Conservation (phyloP, 2,888 invertebrate genomes). For the Dicranocentrus wangi region DNA sequence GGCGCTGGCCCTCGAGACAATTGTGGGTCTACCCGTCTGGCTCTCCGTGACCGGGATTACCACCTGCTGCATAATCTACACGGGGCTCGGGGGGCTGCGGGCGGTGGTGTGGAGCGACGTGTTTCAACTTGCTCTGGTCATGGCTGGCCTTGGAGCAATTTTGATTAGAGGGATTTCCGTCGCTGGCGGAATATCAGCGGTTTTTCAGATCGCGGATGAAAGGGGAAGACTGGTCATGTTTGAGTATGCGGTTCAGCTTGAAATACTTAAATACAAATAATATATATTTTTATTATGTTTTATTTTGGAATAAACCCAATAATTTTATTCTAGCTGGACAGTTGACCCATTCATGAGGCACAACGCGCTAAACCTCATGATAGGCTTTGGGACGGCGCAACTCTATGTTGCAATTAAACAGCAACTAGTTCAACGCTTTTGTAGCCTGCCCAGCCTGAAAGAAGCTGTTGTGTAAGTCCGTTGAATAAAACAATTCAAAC, state of each 20-base stretch:
- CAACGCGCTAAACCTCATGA: conserved; percentile 69
- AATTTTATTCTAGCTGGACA: conserved; percentile 57
- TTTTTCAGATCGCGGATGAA: conserved; percentile 63
- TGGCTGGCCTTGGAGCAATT: conserved; percentile 75
- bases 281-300: not conserved
- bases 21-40: conserved; percentile 72
- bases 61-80: conserved; percentile 71
- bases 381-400: conserved; percentile 68
- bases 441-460: conserved; percentile 60
- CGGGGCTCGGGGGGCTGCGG: conserved; percentile 80
- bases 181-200: conserved; percentile 65
- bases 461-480: conserved; percentile 45
- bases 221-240: conserved; percentile 60
- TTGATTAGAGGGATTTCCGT: conserved; percentile 65
- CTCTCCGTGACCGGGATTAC: conserved; percentile 70
- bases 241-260: conserved; percentile 30
- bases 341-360: conserved; percentile 72
- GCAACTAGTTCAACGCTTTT: conserved; percentile 71
- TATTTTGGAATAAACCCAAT: too few relatives aligned
- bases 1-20: conserved; percentile 73
- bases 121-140: conserved; percentile 84
- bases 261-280: not conserved
- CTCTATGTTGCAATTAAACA: conserved; percentile 66
- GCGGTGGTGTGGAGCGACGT: conserved; percentile 87
- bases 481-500: not conserved